phyloP scores from a whole-genome alignment of 1,140 invertebrate species.

The Ridgeia piscesae region DNA sequence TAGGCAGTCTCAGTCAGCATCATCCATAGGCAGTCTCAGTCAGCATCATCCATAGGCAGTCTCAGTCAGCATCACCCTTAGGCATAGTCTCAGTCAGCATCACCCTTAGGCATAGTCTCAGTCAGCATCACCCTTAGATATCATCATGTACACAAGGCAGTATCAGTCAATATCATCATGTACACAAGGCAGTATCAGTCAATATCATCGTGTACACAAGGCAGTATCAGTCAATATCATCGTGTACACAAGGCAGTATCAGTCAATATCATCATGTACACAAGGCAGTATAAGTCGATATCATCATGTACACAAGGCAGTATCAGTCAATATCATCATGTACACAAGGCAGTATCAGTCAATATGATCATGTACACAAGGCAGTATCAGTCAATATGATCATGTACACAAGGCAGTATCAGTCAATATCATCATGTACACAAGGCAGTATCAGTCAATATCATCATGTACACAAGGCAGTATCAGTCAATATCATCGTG shows the following conservation, averaged over 20 bases:
- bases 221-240: neutral
- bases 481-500: neutral
- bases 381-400: neutral
- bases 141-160: neutral
- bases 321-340: neutral
- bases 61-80: neutral
- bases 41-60: neutral
- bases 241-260: neutral
- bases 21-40: conserved; percentile 35
- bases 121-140: neutral
- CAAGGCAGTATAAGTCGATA: too few relatives aligned
- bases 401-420: neutral
- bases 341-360: neutral
- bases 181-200: neutral
- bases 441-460: conserved; percentile 50
- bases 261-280: too few relatives aligned
- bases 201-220: neutral
- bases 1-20: conserved; percentile 51
- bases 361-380: neutral
- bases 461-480: conserved; percentile 41
- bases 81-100: neutral
- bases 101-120: neutral
- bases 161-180: neutral
- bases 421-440: neutral
- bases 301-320: neutral